Evolutionary conservation across 2,888 invertebrate species (phyloP).

Genomic region (Encarsia formosa): DNA sequence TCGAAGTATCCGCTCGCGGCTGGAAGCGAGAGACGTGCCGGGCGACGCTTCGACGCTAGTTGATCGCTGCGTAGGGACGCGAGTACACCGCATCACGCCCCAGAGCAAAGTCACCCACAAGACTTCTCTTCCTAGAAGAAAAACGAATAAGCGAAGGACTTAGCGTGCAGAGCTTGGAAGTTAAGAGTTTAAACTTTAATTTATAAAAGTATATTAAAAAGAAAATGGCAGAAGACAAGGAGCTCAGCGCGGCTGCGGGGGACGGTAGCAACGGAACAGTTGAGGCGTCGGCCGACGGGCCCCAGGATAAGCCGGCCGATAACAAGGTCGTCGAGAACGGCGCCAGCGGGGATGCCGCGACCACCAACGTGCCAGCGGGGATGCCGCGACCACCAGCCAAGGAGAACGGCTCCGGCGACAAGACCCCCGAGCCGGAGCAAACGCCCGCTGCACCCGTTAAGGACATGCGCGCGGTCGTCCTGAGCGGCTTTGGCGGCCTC

Average conservation of each 20-base stretch:
- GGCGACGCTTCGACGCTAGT: too few relatives aligned
- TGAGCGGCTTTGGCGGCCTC: slow-evolving; percentile 81
- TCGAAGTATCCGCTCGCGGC: too few relatives aligned
- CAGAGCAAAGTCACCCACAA: too few relatives aligned
- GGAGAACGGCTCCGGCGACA: slow-evolving; percentile 46
- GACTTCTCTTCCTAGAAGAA: too few relatives aligned
- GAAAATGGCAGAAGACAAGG: slow-evolving; percentile 49
- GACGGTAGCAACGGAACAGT: slow-evolving; percentile 53
- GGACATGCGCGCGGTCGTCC: slow-evolving; percentile 80
- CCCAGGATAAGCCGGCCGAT: slow-evolving; percentile 67
- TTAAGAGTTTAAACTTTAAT: too few relatives aligned
- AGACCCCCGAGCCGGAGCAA: slow-evolving; percentile 7
- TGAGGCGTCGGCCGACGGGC: slow-evolving; percentile 46
- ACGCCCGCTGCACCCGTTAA: slow-evolving; percentile 58
- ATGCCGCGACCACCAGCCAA: slow-evolving; percentile 51
- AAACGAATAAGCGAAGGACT: background rate
- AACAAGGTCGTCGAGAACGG: slow-evolving; percentile 44
- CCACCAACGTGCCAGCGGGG: slow-evolving; percentile 49
- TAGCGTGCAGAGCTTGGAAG: background rate
- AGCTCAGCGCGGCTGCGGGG: slow-evolving; percentile 53
- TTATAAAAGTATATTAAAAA: slow-evolving; percentile 4
- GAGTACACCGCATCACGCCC: too few relatives aligned
- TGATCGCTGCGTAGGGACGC: too few relatives aligned
- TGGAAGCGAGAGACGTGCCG: too few relatives aligned
- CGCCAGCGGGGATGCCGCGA: slow-evolving; percentile 37